These are phyloP conservation scores for Etheostoma nigrum DNA, from an alignment of 2,797 vertebrate genomes.

Conservation along the genomic window DNA sequence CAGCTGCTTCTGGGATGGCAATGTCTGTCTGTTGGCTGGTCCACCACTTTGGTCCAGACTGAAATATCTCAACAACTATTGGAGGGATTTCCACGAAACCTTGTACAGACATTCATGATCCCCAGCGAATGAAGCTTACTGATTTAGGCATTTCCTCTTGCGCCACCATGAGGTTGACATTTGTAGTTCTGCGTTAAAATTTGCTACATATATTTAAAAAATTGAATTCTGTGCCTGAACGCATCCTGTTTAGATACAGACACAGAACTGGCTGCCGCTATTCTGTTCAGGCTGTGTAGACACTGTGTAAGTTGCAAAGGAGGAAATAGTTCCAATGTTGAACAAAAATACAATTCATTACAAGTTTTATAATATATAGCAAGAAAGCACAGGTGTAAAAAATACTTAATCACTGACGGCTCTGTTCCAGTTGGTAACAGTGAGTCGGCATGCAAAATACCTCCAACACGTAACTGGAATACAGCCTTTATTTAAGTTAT, in stretches of 20 bases:
- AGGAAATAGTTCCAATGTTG: not conserved
- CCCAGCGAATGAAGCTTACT: not conserved
- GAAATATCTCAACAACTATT: not conserved
- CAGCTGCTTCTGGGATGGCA: not conserved
- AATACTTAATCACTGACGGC: not conserved
- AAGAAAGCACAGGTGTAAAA: not conserved
- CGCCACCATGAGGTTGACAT: not conserved
- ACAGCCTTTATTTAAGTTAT: conserved; percentile 3
- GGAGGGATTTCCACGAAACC: not conserved
- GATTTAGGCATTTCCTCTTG: not conserved
- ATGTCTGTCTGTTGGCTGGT: not conserved
- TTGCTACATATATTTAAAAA: not conserved
- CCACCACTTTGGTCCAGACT: not conserved
- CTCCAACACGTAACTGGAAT: not conserved
- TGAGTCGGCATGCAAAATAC: not conserved
- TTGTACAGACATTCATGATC: not conserved
- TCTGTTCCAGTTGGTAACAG: not conserved
- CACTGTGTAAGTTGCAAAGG: not conserved
- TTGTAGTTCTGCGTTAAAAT: not conserved
- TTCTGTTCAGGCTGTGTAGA: not conserved
- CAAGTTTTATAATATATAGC: not conserved
- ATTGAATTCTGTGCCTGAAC: too few relatives aligned
- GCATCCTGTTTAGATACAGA: not conserved
- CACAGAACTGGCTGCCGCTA: not conserved
- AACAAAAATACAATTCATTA: not conserved